A percentile compares a stretch with the other conserved stretches of the same genome.
Conservation (phyloP, 2,113 vertebrate species). For the Melanostigma gelatinosum region DNA sequence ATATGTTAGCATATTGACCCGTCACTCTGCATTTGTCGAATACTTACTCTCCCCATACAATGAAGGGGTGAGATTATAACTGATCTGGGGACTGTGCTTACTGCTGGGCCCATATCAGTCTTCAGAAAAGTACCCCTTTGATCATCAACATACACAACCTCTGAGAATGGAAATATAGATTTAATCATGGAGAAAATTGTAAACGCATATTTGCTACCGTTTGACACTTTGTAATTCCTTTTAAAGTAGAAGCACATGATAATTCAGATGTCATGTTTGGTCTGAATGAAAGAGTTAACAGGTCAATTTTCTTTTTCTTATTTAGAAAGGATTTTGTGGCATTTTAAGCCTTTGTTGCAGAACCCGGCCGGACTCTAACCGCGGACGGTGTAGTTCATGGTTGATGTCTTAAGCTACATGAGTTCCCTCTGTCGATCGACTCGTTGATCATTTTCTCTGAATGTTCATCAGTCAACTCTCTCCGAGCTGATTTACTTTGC, state of each 20-base stretch:
- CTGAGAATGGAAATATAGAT: no score
- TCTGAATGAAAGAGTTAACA: no score
- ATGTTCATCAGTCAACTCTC: not conserved
- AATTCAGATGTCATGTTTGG: not conserved
- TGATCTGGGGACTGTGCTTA: no score
- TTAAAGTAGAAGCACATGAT: not conserved
- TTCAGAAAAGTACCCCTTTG: not conserved
- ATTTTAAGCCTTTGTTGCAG: no score
- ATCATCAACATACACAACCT: no score
- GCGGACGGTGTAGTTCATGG: no score
- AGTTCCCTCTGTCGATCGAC: no score
- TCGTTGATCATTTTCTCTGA: not conserved
- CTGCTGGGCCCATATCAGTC: not conserved
- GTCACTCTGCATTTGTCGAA: slow-evolving; percentile 3
- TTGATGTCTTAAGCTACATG: no score
- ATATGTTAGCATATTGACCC: slow-evolving; percentile 18
- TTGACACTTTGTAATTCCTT: not conserved
- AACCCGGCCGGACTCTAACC: no score
- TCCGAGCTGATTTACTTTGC: not conserved
- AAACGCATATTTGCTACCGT: not conserved
- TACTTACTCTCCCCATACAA: not conserved
- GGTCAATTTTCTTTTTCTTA: no score
- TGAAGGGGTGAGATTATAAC: not conserved
- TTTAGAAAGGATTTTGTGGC: no score
- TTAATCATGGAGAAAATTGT: not conserved